Conservation (phyloP, 2,113 vertebrate species). For the Nicator chloris region DNA sequence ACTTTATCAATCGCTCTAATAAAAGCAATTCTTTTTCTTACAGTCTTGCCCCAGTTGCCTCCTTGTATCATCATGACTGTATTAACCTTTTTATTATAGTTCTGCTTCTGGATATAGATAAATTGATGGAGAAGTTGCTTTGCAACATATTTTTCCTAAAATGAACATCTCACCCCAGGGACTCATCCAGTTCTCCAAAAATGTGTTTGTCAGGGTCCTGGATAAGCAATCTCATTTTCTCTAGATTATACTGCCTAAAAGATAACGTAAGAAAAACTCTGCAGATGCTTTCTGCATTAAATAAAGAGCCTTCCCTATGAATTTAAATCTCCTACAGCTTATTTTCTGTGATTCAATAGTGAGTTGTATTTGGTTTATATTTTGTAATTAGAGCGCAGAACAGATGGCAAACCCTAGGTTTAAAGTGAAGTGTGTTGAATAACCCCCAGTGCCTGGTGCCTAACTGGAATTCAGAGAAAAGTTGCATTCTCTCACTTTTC, state of each 20-base stretch:
- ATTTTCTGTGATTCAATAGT: neutral
- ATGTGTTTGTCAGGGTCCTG: neutral
- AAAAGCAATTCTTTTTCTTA: neutral
- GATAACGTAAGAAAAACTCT: neutral
- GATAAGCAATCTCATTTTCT: neutral
- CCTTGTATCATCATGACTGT: neutral
- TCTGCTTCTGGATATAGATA: neutral
- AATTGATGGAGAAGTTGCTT: neutral
- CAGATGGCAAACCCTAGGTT: conserved; percentile 44
- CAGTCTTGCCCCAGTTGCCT: neutral
- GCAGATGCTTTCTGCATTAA: conserved; percentile 35
- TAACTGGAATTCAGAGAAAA: neutral
- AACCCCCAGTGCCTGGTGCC: neutral
- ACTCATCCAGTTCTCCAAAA: neutral
- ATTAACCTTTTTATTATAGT: neutral
- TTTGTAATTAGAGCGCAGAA: conserved; percentile 50
- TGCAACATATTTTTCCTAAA: neutral
- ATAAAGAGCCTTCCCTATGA: conserved; percentile 6
- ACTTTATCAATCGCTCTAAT: neutral
- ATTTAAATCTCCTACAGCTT: conserved; percentile 16
- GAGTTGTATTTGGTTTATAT: conserved; percentile 33
- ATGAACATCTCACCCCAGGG: neutral
- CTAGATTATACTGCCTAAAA: neutral
- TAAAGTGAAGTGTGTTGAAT: neutral
- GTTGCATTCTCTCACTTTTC: neutral